These are phyloP conservation scores for Tricholauxania praeusta DNA, from an alignment of 2,888 invertebrate genomes.

Conservation along the genomic window DNA sequence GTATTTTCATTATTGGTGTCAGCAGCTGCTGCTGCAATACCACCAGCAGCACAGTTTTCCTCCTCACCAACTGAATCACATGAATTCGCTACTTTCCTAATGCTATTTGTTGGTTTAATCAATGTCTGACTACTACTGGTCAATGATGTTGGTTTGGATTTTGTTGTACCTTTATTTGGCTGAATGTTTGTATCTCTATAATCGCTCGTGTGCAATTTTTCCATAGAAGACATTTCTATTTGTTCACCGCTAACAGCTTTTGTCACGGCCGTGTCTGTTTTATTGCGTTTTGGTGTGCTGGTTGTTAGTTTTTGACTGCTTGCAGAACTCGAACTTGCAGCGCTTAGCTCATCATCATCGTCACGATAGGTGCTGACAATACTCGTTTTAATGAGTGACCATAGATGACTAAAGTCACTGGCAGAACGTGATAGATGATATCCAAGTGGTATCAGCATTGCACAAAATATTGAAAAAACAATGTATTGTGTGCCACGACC, in stretches of 20 bases:
- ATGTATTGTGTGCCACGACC: conserved; percentile 89
- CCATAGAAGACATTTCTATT: conserved; percentile 61
- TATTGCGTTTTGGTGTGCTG: conserved; percentile 38
- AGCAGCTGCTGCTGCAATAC: neutral
- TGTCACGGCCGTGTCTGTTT: conserved; percentile 25
- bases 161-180: conserved; percentile 28
- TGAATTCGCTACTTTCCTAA: conserved; percentile 56
- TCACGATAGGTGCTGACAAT: conserved; percentile 82
- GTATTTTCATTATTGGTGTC: conserved; percentile 35
- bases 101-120: conserved; percentile 53
- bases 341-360: conserved; percentile 70
- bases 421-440: conserved; percentile 95
- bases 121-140: conserved; percentile 59
- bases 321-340: conserved; percentile 33
- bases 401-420: conserved; percentile 90
- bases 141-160: conserved; percentile 60
- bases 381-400: conserved; percentile 84
- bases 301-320: conserved; percentile 47
- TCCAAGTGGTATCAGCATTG: conserved; percentile 85
- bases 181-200: conserved; percentile 45
- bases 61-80: conserved; percentile 53
- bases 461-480: conserved; percentile 94
- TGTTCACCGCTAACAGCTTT: conserved; percentile 51
- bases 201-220: conserved; percentile 48
- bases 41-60: conserved; percentile 34